phyloP scores from a whole-genome alignment of 2,888 invertebrate genomes.

The Mythimna loreyi region DNA sequence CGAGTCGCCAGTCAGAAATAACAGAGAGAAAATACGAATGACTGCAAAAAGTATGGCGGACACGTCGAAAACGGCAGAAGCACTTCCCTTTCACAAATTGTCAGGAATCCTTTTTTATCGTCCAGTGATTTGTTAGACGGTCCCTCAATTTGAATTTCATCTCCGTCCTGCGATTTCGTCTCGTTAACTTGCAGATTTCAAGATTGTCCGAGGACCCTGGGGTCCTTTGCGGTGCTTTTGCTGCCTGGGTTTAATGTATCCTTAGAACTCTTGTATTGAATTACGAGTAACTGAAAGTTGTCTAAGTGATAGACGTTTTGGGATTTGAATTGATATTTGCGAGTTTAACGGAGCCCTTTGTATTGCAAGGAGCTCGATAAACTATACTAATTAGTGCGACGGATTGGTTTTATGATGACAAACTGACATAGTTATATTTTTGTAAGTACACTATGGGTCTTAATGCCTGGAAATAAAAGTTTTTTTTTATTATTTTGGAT shows the following conservation, averaged over 20 bases:
- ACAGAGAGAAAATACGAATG: constrained; percentile 43
- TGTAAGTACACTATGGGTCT: too few species aligned
- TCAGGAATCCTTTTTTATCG: constrained; percentile 64
- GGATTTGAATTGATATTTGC: constrained; percentile 16
- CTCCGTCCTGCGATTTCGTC: constrained; percentile 49
- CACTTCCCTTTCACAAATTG: constrained; percentile 59
- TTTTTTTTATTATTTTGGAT: constrained; percentile 18
- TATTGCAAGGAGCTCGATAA: too few species aligned
- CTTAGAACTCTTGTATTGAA: constrained; percentile 55
- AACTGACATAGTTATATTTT: too few species aligned
- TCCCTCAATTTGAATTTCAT: constrained; percentile 66
- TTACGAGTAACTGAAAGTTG: constrained; percentile 38
- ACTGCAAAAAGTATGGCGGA: constrained; percentile 34
- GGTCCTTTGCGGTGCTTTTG: constrained; percentile 38
- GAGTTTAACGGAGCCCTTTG: background rate
- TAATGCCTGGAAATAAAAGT: too few species aligned
- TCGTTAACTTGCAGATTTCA: constrained; percentile 65
- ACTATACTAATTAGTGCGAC: too few species aligned
- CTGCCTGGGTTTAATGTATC: constrained; percentile 48
- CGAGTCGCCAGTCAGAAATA: too few species aligned
- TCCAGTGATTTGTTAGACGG: constrained; percentile 65
- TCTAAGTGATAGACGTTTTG: constrained; percentile 3
- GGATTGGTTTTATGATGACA: too few species aligned
- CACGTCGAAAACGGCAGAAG: constrained; percentile 25
- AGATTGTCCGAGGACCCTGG: constrained; percentile 44